Evolutionary conservation across 2,797 vertebrate genomes (phyloP), one percentile per base, ranked within the genome.

Genomic region (Eulemur albifrons): DNA sequence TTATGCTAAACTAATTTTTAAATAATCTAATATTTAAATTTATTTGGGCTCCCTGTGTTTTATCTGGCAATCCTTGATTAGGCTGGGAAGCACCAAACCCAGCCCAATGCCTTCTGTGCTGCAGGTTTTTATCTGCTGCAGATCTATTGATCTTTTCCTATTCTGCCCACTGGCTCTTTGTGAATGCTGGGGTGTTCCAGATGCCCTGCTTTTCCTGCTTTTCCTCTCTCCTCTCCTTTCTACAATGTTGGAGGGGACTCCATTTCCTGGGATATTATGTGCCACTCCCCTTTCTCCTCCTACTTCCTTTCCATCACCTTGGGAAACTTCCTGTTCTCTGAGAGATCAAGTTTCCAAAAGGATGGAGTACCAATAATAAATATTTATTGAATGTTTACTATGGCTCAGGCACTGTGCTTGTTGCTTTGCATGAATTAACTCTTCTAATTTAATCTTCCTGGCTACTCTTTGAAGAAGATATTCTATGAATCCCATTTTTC

Each of bases 371-470:
- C 91, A 67, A 45, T 50, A 48, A 73, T 72, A 75, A 83, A 80
- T 89, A 70, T 35, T 69, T 81, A 86, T 90, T 45, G 8, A 88
- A 57, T 69, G 14, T 85, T 90, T 94, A 81, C 61, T 88, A 7
- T 73, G 65, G 84, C 87, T 48, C 54, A 92, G 59, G 45, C 48
- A 27, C 38, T 75, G 27, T 35, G 25, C 40, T 72, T 77, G 77
- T 27, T 59, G 12, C 25, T 92, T 70, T 72, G 61, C 40, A 69
- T 94, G 20, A 80, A 88, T 87, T 76, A 75, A 9, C 23, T 77
- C n/a, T 93, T 86, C 72, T 87, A 77, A 96, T 95, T 90, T 90
- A 32, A 82, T 69, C 25, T 88, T 92, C n/a, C 17, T 90, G 43
- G 50, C 30, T 95, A 83, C 30, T 82, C 8, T 83, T 83, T 83